These are phyloP conservation scores for Poeciliopsis paucimaculata DNA, from an alignment of 2,797 vertebrate species.

Conservation along the genomic window DNA sequence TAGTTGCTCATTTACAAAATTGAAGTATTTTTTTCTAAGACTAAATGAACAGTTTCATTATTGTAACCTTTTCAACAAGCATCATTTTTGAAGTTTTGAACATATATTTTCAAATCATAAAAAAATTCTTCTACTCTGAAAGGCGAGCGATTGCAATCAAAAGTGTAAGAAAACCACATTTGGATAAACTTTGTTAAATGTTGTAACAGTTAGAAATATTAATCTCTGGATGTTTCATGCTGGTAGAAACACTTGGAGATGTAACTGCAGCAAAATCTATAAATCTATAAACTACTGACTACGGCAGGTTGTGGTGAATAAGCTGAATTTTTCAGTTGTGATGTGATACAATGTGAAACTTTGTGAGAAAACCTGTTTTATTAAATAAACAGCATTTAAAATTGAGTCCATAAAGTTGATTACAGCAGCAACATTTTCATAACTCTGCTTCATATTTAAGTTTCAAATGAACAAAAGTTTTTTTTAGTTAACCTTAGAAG, in stretches of 20 bases:
- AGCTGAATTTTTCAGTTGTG: neutral
- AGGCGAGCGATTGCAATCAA: too few relatives aligned
- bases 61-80: neutral
- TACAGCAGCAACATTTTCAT: neutral
- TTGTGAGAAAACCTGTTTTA: neutral
- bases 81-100: neutral
- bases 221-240: neutral
- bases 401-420: neutral
- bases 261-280: neutral
- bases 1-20: too few relatives aligned
- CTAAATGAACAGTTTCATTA: neutral
- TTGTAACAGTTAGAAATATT: neutral
- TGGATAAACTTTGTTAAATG: neutral
- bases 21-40: neutral
- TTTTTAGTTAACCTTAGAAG: conserved; percentile 22
- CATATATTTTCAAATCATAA: neutral
- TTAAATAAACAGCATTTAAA: neutral
- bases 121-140: neutral
- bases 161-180: too few relatives aligned
- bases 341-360: neutral
- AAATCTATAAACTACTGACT: neutral
- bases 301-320: neutral
- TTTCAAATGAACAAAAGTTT: conserved; percentile 32
- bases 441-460: neutral
- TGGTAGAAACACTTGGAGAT: neutral